These are phyloP conservation scores for Orthonyx spaldingii DNA, from an alignment of 2,113 vertebrate genomes.

Conservation along the genomic window DNA sequence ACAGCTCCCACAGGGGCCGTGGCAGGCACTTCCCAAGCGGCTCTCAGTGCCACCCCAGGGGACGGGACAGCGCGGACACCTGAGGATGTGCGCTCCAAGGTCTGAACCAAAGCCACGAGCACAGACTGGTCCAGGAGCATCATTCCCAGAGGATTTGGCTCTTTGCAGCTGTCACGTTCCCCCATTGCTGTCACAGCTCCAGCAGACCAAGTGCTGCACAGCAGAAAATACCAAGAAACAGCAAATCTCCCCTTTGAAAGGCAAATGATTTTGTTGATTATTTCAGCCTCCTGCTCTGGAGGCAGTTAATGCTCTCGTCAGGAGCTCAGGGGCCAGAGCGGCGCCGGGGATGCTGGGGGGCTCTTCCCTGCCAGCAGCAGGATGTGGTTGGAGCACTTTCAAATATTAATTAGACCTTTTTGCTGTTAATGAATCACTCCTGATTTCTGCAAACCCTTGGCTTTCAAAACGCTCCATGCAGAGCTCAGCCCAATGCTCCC, in stretches of 20 bases:
- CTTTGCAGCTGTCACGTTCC: not conserved
- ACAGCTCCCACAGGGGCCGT: not conserved
- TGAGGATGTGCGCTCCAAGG: accelerated
- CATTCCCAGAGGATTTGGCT: not conserved
- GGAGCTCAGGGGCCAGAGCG: not conserved
- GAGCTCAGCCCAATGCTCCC: not conserved
- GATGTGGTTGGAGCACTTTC: not conserved
- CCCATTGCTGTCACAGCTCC: not conserved
- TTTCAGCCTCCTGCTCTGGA: not conserved
- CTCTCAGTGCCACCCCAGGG: not conserved
- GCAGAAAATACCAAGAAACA: not conserved
- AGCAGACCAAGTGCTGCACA: not conserved
- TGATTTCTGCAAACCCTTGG: not conserved
- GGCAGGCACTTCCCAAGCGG: accelerated
- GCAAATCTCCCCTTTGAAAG: not conserved
- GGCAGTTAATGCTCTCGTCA: not conserved
- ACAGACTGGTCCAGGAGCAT: not conserved
- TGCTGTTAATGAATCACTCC: not conserved
- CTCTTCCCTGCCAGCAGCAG: not conserved
- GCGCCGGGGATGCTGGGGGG: not conserved
- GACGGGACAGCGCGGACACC: not conserved
- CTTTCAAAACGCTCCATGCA: not conserved
- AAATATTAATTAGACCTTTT: slow-evolving; percentile 7
- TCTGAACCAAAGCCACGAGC: not conserved
- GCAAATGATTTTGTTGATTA: not conserved